phyloP scores from a whole-genome alignment of 2,797 vertebrate genomes.

The Argya squamiceps region DNA sequence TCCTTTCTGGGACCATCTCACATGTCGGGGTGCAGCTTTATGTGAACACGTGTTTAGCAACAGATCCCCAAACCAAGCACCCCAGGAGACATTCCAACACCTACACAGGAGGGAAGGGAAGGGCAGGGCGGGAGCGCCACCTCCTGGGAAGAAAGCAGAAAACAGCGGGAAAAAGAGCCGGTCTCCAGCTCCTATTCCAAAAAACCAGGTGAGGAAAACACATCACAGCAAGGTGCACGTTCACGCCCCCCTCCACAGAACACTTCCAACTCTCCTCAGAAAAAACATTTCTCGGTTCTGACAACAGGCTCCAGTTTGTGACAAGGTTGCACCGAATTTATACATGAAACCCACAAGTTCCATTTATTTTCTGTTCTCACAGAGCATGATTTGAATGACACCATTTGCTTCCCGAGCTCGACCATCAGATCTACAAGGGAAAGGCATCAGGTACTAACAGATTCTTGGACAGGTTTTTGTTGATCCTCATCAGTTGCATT shows the following conservation, averaged over 20 bases:
- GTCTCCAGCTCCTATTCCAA: not conserved
- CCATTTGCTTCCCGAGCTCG: not conserved
- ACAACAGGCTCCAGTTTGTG: not conserved
- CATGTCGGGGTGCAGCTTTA: not conserved
- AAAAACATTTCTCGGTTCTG: accelerated
- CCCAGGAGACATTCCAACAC: accelerated
- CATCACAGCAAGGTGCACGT: accelerated
- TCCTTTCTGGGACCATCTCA: not conserved
- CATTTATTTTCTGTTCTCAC: not conserved
- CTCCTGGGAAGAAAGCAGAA: not conserved
- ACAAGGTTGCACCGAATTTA: not conserved
- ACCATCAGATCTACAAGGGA: not conserved
- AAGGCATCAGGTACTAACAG: not conserved
- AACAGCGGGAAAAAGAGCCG: not conserved
- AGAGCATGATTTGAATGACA: not conserved
- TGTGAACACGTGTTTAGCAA: accelerated
- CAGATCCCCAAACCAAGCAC: accelerated
- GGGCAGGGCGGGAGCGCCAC: not conserved
- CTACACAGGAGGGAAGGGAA: not conserved
- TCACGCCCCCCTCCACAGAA: not conserved
- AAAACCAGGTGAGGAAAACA: not conserved
- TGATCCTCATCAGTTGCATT: not conserved
- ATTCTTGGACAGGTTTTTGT: not conserved
- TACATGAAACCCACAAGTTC: not conserved
- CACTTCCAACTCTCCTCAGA: not conserved